Conservation (phyloP, 2,888 invertebrate species). For the Diaperis boleti region DNA sequence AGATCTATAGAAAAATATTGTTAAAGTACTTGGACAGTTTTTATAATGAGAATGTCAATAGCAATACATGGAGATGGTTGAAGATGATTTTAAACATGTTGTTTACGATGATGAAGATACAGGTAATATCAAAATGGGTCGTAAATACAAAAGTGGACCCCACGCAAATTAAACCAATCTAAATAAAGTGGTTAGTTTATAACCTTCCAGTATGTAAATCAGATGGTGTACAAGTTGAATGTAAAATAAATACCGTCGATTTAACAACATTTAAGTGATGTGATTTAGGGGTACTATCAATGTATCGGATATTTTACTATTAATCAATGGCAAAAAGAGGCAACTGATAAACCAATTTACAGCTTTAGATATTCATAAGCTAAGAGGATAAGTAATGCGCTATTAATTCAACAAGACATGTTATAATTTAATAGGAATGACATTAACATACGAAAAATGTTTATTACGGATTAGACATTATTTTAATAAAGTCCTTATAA, state of each 20-base stretch:
- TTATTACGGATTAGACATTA: no score
- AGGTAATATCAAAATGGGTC: background rate
- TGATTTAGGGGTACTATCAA: slow-evolving; percentile 48
- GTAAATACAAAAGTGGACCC: slow-evolving; percentile 38
- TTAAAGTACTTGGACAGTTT: background rate
- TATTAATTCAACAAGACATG: no score
- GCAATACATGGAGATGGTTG: no score
- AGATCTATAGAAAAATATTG: background rate
- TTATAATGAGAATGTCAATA: no score
- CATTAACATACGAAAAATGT: no score
- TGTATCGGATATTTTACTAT: slow-evolving; percentile 2
- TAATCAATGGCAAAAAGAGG: no score
- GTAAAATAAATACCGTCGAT: slow-evolving; percentile 50
- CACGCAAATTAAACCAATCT: slow-evolving; percentile 50
- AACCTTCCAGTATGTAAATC: slow-evolving; percentile 55
- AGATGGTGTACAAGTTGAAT: slow-evolving; percentile 48
- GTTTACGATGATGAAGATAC: background rate
- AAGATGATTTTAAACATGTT: no score
- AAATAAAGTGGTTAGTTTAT: slow-evolving; percentile 52
- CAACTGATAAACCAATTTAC: no score
- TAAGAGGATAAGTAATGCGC: no score
- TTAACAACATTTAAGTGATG: slow-evolving; percentile 55
- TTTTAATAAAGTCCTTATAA: no score
- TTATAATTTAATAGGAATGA: no score
- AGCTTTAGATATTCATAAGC: no score